Percentiles rank a stretch among this genome's conserved stretches.
Evolutionary conservation across 1,140 invertebrate species (phyloP).

Genomic region (Lordiphosa collinella): DNA sequence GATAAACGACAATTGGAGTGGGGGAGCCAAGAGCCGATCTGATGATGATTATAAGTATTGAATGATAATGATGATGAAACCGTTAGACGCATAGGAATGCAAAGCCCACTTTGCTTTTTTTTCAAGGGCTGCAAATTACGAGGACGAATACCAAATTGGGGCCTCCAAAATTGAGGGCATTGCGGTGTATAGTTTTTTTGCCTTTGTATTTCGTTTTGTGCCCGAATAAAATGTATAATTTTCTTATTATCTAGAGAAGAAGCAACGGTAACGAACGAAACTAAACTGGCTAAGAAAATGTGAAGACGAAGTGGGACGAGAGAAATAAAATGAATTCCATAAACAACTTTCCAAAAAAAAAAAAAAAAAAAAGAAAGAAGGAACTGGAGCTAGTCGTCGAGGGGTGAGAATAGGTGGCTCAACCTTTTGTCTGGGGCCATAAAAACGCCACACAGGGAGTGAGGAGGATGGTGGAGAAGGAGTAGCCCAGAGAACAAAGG

Average conservation of each 20-base stretch:
- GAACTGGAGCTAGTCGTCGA: conserved; percentile 19
- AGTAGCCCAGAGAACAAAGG: conserved; percentile 60
- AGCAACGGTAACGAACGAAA: conserved; percentile 16
- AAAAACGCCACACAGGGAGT: conserved; percentile 31
- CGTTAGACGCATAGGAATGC: conserved; percentile 76
- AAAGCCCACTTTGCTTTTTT: conserved; percentile 20
- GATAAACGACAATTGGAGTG: conserved; percentile 55
- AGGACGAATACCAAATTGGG: conserved; percentile 50
- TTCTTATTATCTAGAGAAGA: conserved; percentile 73
- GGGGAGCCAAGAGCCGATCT: conserved; percentile 6
- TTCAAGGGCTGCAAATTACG: conserved; percentile 45
- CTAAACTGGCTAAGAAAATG: conserved; percentile 23
- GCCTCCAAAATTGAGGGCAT: conserved; percentile 66
- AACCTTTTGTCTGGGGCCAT: conserved; percentile 60
- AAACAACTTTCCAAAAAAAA: conserved; percentile 72
- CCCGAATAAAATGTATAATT: conserved; percentile 77
- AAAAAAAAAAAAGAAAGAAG: conserved; percentile 8
- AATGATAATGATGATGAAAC: conserved; percentile 50
- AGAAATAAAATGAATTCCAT: conserved; percentile 75
- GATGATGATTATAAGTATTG: conserved; percentile 25
- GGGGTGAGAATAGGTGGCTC: conserved; percentile 24
- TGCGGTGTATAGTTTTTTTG: conserved; percentile 63
- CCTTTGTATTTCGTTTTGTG: conserved; percentile 19
- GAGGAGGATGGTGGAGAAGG: conserved; percentile 22
- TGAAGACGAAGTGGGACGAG: conserved; percentile 6